These are phyloP conservation scores for Pituophis catenifer DNA, from an alignment of 2,113 vertebrate genomes.

Conservation along the genomic window DNA sequence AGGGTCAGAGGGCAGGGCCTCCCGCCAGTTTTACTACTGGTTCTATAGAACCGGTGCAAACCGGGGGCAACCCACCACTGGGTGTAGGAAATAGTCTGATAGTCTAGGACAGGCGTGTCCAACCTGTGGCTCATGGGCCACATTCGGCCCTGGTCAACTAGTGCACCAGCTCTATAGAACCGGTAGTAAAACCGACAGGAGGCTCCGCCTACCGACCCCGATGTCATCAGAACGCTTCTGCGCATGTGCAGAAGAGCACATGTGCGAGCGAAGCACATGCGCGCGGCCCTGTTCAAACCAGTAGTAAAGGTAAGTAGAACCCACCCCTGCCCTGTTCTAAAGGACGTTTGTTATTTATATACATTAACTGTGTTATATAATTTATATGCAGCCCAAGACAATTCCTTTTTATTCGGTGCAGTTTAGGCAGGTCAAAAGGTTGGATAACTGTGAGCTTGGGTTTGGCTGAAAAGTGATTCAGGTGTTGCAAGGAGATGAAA, in stretches of 20 bases:
- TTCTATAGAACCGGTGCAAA: no score
- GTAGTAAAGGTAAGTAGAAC: no score
- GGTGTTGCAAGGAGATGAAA: not conserved
- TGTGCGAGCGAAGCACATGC: no score
- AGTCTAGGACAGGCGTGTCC: not conserved
- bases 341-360: not conserved
- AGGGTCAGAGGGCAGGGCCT: no score
- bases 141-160: not conserved
- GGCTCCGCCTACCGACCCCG: no score
- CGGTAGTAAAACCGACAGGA: no score
- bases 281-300: no score
- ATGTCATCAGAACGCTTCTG: no score
- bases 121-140: not conserved
- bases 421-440: not conserved
- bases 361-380: not conserved
- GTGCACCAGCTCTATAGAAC: not conserved
- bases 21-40: no score
- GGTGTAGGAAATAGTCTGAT: not conserved
- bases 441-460: not conserved
- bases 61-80: no score
- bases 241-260: no score
- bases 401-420: not conserved
- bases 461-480: constrained; percentile 8
- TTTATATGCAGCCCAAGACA: not conserved
- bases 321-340: no score